A percentile compares a stretch with the other conserved stretches of the same genome.
Evolutionary conservation across 2,888 invertebrate genomes (phyloP).

Genomic region (Chirona hameri): DNA sequence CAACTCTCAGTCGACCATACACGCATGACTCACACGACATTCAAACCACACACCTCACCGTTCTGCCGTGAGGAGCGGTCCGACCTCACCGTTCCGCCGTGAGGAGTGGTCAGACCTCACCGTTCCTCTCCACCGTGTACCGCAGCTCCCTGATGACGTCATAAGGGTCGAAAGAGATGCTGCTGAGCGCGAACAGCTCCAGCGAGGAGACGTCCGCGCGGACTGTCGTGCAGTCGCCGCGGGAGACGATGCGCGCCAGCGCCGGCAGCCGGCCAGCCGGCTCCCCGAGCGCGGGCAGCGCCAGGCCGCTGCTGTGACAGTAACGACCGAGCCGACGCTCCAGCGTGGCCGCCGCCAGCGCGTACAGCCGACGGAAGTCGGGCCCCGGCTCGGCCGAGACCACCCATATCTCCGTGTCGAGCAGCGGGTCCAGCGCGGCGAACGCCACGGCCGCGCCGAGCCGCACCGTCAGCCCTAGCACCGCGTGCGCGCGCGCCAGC

Average conservation of each 20-base stretch:
- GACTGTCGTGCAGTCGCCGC: slow-evolving; percentile 36
- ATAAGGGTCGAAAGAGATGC: not conserved
- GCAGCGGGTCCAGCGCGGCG: slow-evolving; percentile 29
- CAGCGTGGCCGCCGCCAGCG: slow-evolving; percentile 1
- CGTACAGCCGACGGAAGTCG: not conserved
- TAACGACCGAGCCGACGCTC: not conserved
- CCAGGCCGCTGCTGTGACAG: slow-evolving; percentile 26
- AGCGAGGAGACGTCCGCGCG: slow-evolving; percentile 35
- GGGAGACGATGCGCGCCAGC: slow-evolving; percentile 33
- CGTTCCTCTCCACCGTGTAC: not conserved
- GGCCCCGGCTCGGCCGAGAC: not conserved
- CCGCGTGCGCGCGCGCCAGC: slow-evolving; percentile 34
- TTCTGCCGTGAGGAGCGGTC: too few relatives aligned
- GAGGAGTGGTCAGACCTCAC: too few relatives aligned
- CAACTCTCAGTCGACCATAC: too few relatives aligned
- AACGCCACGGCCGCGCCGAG: slow-evolving; percentile 36
- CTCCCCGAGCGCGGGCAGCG: slow-evolving; percentile 27
- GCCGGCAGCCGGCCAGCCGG: slow-evolving; percentile 33
- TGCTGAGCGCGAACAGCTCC: slow-evolving; percentile 36
- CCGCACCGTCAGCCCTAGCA: slow-evolving; percentile 35
- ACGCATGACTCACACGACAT: too few relatives aligned
- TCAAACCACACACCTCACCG: too few relatives aligned
- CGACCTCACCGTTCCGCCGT: too few relatives aligned
- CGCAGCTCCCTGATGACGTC: not conserved
- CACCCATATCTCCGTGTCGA: slow-evolving; percentile 9